Evolutionary conservation across 2,888 invertebrate genomes (phyloP).

Genomic region (Nesidiocoris tenuis): DNA sequence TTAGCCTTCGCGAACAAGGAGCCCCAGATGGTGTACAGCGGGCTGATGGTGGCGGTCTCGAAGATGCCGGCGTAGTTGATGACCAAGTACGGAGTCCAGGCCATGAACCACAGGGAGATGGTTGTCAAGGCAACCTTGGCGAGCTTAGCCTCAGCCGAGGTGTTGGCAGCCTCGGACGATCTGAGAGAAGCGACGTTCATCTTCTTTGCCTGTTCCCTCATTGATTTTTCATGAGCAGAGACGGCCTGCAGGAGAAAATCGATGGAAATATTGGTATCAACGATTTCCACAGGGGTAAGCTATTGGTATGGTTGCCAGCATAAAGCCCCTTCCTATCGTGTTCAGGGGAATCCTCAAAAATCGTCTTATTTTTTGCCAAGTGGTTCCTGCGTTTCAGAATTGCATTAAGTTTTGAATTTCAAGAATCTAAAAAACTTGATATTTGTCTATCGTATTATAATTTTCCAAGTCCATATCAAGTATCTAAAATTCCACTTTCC

Average conservation of each 20-base stretch:
- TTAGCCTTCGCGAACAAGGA: conserved; percentile 90
- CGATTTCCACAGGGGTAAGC: too few relatives aligned
- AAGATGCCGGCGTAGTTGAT: conserved; percentile 81
- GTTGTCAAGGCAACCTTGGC: conserved; percentile 90
- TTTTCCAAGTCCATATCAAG: too few relatives aligned
- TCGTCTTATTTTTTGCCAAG: too few relatives aligned
- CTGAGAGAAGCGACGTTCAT: conserved; percentile 88
- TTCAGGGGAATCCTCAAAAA: too few relatives aligned
- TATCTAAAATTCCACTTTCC: too few relatives aligned
- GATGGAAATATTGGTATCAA: too few relatives aligned
- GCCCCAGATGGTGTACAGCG: conserved; percentile 82
- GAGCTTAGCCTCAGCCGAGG: conserved; percentile 82
- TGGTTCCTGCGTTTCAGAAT: too few relatives aligned
- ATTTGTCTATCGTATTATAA: too few relatives aligned
- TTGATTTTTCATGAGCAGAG: conserved; percentile 77
- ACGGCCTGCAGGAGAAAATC: conserved; percentile 64
- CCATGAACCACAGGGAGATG: conserved; percentile 82
- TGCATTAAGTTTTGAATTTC: too few relatives aligned
- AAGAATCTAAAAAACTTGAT: too few relatives aligned
- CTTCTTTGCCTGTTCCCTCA: conserved; percentile 89
- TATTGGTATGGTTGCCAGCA: too few relatives aligned
- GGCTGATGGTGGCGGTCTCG: conserved; percentile 70
- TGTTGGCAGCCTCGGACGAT: conserved; percentile 72
- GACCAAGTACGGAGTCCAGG: conserved; percentile 84
- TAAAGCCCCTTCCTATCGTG: too few relatives aligned